Evolutionary conservation across 2,113 vertebrate species (phyloP).

Genomic region (Marcusenius ussheri): DNA sequence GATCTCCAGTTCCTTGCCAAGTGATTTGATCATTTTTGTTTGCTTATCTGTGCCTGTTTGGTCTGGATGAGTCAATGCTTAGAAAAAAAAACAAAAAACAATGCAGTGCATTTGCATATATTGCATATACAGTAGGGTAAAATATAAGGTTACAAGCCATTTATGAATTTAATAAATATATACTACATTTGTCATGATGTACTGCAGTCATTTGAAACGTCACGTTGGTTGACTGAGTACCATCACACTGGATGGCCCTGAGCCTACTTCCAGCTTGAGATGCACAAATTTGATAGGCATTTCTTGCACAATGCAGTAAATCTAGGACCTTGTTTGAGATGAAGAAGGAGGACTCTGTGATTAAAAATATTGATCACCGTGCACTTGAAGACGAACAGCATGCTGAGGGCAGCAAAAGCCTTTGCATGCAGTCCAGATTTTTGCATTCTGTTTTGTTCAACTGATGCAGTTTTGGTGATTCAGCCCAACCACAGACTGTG

Average conservation of each 20-base stretch:
- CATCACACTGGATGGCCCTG: background rate
- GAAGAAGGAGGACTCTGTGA: background rate
- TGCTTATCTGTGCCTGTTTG: background rate
- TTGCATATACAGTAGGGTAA: background rate
- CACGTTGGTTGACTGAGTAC: background rate
- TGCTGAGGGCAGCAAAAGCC: background rate
- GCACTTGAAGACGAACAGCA: background rate
- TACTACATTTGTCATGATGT: background rate
- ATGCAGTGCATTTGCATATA: background rate
- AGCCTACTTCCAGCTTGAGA: background rate
- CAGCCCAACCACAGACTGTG: background rate
- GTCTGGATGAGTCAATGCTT: background rate
- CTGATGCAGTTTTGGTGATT: background rate
- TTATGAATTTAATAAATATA: background rate
- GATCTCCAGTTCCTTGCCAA: background rate
- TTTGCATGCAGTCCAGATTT: background rate
- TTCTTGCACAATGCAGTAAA: background rate
- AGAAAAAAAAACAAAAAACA: background rate
- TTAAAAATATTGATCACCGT: slow-evolving; percentile 7
- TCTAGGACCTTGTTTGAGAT: background rate
- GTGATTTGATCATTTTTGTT: background rate
- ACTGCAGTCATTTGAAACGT: background rate
- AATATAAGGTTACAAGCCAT: background rate
- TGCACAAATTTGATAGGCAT: background rate
- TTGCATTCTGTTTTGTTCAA: background rate